Conservation (phyloP, 1,140 invertebrate species). For the Neocloeon triangulifer region DNA sequence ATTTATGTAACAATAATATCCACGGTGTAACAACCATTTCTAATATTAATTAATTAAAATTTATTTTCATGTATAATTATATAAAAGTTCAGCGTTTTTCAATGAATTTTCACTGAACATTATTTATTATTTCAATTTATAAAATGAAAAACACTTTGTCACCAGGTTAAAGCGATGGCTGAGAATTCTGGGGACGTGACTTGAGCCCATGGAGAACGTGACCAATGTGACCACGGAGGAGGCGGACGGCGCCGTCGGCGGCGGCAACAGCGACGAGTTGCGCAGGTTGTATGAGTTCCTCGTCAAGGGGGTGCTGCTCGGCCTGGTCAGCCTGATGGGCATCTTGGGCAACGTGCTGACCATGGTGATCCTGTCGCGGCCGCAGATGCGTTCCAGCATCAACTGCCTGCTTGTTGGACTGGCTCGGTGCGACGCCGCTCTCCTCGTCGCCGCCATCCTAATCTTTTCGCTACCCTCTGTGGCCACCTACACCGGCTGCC, state of each 20-base stretch:
- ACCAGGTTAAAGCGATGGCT: too few species aligned
- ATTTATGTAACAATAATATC: too few species aligned
- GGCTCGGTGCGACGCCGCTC: constrained; percentile 71
- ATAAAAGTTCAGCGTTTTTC: too few species aligned
- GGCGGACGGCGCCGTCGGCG: constrained; percentile 18
- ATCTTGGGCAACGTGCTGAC: constrained; percentile 75
- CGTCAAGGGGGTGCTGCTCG: constrained; percentile 61
- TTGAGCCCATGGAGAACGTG: too few species aligned
- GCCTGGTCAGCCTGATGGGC: constrained; percentile 58
- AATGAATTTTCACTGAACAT: too few species aligned
- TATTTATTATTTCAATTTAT: too few species aligned
- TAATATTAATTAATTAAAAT: too few species aligned
- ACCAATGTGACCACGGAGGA: constrained; percentile 1
- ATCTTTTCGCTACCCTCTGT: constrained; percentile 70
- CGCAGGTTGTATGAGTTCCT: constrained; percentile 62
- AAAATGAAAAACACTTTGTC: too few species aligned
- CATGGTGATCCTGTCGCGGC: constrained; percentile 71
- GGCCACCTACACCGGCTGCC: constrained; percentile 32
- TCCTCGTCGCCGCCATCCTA: constrained; percentile 67
- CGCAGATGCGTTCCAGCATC: constrained; percentile 84
- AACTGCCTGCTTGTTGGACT: constrained; percentile 80
- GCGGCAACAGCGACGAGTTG: constrained; percentile 22
- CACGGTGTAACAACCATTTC: too few species aligned
- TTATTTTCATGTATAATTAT: too few species aligned
- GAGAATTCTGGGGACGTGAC: too few species aligned